Evolutionary conservation across 2,797 vertebrate species (phyloP).

Genomic region (Chrysocyon brachyurus): DNA sequence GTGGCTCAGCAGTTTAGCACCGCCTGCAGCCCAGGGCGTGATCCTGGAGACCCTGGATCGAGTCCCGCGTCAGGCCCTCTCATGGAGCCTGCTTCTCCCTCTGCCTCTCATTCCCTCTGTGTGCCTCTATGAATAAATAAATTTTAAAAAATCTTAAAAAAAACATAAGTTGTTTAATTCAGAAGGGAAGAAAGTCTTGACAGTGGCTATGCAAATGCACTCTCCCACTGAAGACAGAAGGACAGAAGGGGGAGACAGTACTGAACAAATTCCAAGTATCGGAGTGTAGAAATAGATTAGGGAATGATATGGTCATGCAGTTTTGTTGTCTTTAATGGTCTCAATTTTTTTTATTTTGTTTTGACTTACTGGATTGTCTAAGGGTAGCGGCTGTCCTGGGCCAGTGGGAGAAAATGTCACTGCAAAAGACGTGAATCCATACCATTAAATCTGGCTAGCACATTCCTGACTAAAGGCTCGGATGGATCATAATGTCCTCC

Average conservation of each 20-base stretch:
- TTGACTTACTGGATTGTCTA: not conserved
- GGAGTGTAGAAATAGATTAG: not conserved
- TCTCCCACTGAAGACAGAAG: not conserved
- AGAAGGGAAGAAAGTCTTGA: not conserved
- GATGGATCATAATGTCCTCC: fast-evolving
- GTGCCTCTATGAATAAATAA: too few species aligned
- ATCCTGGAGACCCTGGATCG: too few species aligned
- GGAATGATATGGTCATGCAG: not conserved
- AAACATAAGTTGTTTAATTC: not conserved
- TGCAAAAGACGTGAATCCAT: not conserved
- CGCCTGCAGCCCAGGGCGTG: too few species aligned
- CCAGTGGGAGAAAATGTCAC: not conserved
- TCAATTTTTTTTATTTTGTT: not conserved
- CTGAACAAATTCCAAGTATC: not conserved
- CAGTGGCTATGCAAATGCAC: not conserved
- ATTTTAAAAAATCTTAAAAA: too few species aligned
- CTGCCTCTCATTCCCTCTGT: too few species aligned
- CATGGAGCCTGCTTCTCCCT: too few species aligned
- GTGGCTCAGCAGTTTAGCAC: too few species aligned
- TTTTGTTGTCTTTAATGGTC: not conserved
- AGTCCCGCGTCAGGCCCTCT: too few species aligned
- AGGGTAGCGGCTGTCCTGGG: not conserved
- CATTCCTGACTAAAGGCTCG: not conserved
- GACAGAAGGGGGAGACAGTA: not conserved
- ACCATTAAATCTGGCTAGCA: not conserved